Evolutionary conservation across 2,888 invertebrate genomes (phyloP).

Genomic region (Tetrapedia diversipes): DNA sequence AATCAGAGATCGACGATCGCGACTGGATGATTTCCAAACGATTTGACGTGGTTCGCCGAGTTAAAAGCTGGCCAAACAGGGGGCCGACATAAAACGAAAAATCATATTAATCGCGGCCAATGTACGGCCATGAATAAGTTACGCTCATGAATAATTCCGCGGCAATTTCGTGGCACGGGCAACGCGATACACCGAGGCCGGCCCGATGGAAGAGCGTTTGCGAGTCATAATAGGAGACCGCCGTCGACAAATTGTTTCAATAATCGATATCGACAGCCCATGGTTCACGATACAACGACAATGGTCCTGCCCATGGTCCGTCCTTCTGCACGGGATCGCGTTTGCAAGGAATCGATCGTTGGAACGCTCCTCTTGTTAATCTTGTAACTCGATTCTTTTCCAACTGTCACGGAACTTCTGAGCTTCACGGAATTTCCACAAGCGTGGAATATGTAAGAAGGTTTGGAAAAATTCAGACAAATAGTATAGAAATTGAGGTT

Average conservation of each 20-base stretch:
- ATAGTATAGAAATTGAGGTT: too few species aligned
- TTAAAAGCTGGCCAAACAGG: constrained; percentile 12
- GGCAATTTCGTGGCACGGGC: constrained; percentile 20
- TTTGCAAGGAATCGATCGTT: background rate
- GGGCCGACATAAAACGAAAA: constrained; percentile 18
- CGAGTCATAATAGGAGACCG: constrained; percentile 26
- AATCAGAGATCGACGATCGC: constrained; percentile 6
- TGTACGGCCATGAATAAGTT: constrained; percentile 33
- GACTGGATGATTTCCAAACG: background rate
- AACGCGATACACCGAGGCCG: constrained; percentile 1
- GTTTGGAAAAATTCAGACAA: too few species aligned
- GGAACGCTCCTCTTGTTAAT: too few species aligned
- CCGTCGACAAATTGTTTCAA: constrained; percentile 41
- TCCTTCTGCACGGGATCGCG: background rate
- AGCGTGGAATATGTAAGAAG: too few species aligned
- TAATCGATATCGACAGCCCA: constrained; percentile 11
- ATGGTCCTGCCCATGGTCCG: background rate
- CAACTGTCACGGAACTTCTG: too few species aligned
- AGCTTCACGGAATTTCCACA: too few species aligned
- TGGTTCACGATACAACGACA: constrained; percentile 8
- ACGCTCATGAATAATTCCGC: constrained; percentile 45
- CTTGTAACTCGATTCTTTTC: too few species aligned
- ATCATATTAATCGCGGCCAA: constrained; percentile 42
- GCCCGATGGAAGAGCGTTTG: constrained; percentile 17
- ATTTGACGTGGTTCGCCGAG: constrained; percentile 4